Evolutionary conservation across 2,113 vertebrate species (phyloP).

Genomic region (Austrofundulus limnaeus): DNA sequence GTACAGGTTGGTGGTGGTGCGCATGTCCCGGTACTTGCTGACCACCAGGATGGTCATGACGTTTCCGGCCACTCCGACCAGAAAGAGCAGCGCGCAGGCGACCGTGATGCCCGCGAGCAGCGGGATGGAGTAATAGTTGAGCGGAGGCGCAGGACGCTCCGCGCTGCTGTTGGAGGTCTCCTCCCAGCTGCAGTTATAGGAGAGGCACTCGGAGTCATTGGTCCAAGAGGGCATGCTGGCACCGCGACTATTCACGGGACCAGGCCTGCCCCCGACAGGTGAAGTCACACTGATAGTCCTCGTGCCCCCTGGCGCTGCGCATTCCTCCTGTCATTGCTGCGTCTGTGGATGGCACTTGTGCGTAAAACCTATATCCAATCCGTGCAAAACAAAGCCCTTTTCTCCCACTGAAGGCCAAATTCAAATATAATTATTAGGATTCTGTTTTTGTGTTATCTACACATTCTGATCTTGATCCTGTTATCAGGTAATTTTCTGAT

Average conservation of each 20-base stretch:
- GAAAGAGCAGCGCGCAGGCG: constrained; percentile 87
- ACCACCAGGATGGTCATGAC: constrained; percentile 93
- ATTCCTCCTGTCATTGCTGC: constrained; percentile 36
- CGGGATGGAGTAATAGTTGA: constrained; percentile 85
- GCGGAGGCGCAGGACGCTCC: constrained; percentile 53
- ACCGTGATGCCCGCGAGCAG: constrained; percentile 87
- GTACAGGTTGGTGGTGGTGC: constrained; percentile 96
- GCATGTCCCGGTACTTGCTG: constrained; percentile 90
- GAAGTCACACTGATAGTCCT: constrained; percentile 41
- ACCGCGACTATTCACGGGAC: constrained; percentile 49
- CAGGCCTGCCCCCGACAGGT: constrained; percentile 42
- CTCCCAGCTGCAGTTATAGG: constrained; percentile 77
- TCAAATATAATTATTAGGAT: not conserved
- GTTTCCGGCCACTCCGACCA: constrained; percentile 88
- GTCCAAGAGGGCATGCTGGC: constrained; percentile 83
- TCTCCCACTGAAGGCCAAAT: not conserved
- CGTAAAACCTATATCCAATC: constrained; percentile 39
- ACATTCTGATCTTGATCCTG: not conserved
- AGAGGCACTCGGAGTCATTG: constrained; percentile 68
- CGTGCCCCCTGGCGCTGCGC: constrained; percentile 18
- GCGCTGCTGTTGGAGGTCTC: constrained; percentile 55
- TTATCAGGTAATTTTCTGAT: constrained; percentile 1
- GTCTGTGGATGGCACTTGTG: constrained; percentile 14
- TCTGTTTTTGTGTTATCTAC: not conserved
- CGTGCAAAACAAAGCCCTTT: not conserved